Evolutionary conservation across 2,113 vertebrate species (phyloP), one percentile per base, ranked within the genome.

Genomic region (Mesembrinibis cayennensis): DNA sequence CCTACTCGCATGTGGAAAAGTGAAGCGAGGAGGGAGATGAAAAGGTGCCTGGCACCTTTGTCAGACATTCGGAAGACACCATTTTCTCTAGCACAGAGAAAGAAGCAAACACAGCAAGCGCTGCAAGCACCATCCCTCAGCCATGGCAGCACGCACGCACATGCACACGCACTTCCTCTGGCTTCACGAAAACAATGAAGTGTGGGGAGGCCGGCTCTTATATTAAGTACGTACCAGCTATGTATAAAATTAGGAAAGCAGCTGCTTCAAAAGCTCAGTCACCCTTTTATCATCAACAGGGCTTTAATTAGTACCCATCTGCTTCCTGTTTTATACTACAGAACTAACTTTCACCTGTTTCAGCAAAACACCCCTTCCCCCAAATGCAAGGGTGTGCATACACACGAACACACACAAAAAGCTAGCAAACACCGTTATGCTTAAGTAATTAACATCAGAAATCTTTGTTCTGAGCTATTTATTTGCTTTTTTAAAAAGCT

Each of bases 221-320:
- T 16, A 94, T 21, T 67, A 94, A 90, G 80, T 80, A 56, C 56
- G 16, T n/a, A 96, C 76, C 25, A 7, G 93, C 59, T 95, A 96
- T 89, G 89, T 97, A 97, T 97, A 97, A 98, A 97, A 97, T 96
- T 89, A 97, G 97, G 96, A 97, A 97, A 90, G 89, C 98, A 98
- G 97, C 97, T 98, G 98, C 87, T 96, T 95, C 95, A 90, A 95
- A 95, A 96, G 90, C 95, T 96, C 97, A 95, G 96, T 97, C 98
- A 96, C 38, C 82, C 96, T 98, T 98, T 97, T 94, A 97, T 95
- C 89, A 97, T 96, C 97, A 97, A 98, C 97, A 97, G 70, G 91
- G 96, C 97, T 98, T 98, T 98, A 98, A 98, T 98, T 98, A 98
- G 98, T 63, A 96, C 94, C 97, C 98, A 98, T 97, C 98, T 98